These are phyloP conservation scores for Drosophila ficusphila DNA, from an alignment of 1,140 invertebrate genomes.

Conservation along the genomic window DNA sequence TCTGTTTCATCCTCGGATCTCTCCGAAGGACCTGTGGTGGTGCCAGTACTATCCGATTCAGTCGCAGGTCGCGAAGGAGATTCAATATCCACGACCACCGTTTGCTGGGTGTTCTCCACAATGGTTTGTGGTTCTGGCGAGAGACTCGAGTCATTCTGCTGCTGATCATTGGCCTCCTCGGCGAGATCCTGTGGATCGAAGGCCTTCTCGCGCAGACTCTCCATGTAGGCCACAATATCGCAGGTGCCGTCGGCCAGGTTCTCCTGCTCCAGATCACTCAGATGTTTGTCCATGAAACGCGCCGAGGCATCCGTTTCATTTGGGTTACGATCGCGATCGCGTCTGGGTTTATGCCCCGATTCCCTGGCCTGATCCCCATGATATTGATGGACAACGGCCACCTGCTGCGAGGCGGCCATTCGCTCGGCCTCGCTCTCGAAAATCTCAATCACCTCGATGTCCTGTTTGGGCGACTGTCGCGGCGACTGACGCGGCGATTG, in stretches of 20 bases:
- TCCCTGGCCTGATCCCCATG: slow-evolving; percentile 41
- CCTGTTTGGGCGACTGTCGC: slow-evolving; percentile 79
- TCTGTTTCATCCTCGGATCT: slow-evolving; percentile 79
- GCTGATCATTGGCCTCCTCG: slow-evolving; percentile 67
- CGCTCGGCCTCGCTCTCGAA: slow-evolving; percentile 76
- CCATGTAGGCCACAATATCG: slow-evolving; percentile 83
- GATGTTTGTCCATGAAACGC: slow-evolving; percentile 78
- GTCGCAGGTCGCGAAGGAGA: slow-evolving; percentile 69
- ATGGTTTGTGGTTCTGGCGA: slow-evolving; percentile 81
- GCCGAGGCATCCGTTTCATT: slow-evolving; percentile 54
- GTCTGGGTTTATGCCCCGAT: slow-evolving; percentile 38
- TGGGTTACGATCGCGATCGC: slow-evolving; percentile 38
- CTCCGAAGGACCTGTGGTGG: slow-evolving; percentile 71
- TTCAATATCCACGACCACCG: slow-evolving; percentile 72
- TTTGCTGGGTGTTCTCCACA: slow-evolving; percentile 81
- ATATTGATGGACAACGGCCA: slow-evolving; percentile 77
- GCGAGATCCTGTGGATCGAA: slow-evolving; percentile 63
- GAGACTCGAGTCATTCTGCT: slow-evolving; percentile 79
- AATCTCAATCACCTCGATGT: slow-evolving; percentile 82
- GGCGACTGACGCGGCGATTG: slow-evolving; percentile 72
- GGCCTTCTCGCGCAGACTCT: slow-evolving; percentile 77
- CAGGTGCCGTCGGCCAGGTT: slow-evolving; percentile 74
- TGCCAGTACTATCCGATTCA: slow-evolving; percentile 75
- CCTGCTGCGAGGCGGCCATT: slow-evolving; percentile 71
- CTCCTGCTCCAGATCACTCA: slow-evolving; percentile 79